Evolutionary conservation across 2,113 vertebrate genomes (phyloP).

Genomic region (Uria lomvia): DNA sequence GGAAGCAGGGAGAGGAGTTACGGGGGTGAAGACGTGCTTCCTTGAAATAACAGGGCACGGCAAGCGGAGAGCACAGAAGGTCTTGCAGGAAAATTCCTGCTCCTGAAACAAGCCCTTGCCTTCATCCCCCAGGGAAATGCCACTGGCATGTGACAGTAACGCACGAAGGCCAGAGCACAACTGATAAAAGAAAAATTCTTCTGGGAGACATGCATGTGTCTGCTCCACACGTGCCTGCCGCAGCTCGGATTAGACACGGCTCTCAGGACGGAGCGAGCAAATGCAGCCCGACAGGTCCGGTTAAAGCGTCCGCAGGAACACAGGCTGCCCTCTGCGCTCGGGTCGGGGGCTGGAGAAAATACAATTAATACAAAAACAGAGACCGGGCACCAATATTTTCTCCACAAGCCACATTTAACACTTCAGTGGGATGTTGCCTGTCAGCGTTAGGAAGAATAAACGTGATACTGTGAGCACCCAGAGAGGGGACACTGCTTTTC

Average conservation of each 20-base stretch:
- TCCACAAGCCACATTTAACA: rapidly evolving
- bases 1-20: not conserved
- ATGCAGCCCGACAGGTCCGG: not conserved
- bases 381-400: not conserved
- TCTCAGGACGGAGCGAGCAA: not conserved
- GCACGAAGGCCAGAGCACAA: not conserved
- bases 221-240: not conserved
- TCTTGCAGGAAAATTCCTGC: slow-evolving; percentile 2
- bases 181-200: not conserved
- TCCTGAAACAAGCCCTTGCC: not conserved
- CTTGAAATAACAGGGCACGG: not conserved
- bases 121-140: not conserved
- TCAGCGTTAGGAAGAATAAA: not conserved
- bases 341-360: not conserved
- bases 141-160: not conserved
- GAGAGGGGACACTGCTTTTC: rapidly evolving
- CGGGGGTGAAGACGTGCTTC: rapidly evolving
- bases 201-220: not conserved
- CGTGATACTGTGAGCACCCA: rapidly evolving
- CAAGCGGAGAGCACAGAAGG: not conserved
- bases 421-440: not conserved
- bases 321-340: not conserved
- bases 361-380: not conserved
- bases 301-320: not conserved
- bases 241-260: not conserved